Percentiles rank a stretch among this genome's conserved stretches.
Conservation (phyloP, 2,888 invertebrate species). For the Hypsopygia costalis region DNA sequence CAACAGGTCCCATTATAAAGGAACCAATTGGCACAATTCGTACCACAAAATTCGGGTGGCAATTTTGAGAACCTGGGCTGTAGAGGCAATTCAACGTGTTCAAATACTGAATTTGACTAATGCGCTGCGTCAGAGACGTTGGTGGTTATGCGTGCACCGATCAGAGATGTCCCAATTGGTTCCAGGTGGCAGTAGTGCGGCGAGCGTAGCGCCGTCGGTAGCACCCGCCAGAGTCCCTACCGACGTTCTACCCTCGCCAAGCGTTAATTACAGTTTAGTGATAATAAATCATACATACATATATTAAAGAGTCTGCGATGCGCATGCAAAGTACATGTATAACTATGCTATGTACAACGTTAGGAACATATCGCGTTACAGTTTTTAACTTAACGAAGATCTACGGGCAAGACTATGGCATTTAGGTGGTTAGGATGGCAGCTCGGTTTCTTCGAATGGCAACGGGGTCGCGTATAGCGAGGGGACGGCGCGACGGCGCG, state of each 20-base stretch:
- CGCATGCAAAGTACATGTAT: slow-evolving; percentile 71
- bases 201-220: slow-evolving; percentile 25
- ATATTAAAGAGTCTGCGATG: slow-evolving; percentile 64
- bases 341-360: slow-evolving; percentile 79
- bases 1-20: slow-evolving; percentile 72
- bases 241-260: slow-evolving; percentile 49
- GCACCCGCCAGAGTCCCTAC: slow-evolving; percentile 6
- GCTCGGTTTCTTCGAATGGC: slow-evolving; percentile 66
- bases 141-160: slow-evolving; percentile 79
- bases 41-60: slow-evolving; percentile 37
- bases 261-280: slow-evolving; percentile 45
- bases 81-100: slow-evolving; percentile 68
- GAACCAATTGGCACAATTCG: slow-evolving; percentile 79
- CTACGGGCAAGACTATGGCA: slow-evolving; percentile 78
- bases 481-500: slow-evolving; percentile 28
- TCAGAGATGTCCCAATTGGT: slow-evolving; percentile 79
- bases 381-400: slow-evolving; percentile 66
- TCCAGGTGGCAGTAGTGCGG: slow-evolving; percentile 53
- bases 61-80: slow-evolving; percentile 46
- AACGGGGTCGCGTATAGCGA: slow-evolving; percentile 35
- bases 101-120: slow-evolving; percentile 65
- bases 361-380: slow-evolving; percentile 77
- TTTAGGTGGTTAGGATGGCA: slow-evolving; percentile 75
- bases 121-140: slow-evolving; percentile 70
- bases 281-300: slow-evolving; percentile 61